Percentiles rank a stretch among this genome's conserved stretches.
These are phyloP conservation scores for Heliconius erato DNA, from an alignment of 2,888 invertebrate genomes.

Conservation along the genomic window DNA sequence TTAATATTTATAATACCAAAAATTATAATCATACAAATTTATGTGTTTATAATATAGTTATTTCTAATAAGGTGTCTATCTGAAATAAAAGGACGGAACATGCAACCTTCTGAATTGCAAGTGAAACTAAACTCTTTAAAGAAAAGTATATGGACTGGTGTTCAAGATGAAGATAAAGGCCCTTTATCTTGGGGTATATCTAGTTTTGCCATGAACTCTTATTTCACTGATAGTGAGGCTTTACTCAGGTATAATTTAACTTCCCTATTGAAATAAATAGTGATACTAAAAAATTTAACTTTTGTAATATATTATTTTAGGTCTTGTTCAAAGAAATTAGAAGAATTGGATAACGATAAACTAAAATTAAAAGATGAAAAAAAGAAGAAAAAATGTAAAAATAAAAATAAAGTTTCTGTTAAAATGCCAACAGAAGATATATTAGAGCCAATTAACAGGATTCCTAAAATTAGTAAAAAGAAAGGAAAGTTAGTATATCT, in stretches of 20 bases:
- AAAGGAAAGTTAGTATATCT: slow-evolving; percentile 78
- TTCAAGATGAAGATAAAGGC: slow-evolving; percentile 79
- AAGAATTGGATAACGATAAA: slow-evolving; percentile 79
- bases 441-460: slow-evolving; percentile 72
- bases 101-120: slow-evolving; percentile 87
- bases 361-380: slow-evolving; percentile 77
- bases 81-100: slow-evolving; percentile 74
- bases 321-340: slow-evolving; percentile 88
- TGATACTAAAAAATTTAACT: neutral
- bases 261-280: neutral
- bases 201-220: slow-evolving; percentile 83
- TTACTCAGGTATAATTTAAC: slow-evolving; percentile 79
- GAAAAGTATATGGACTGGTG: slow-evolving; percentile 91
- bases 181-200: slow-evolving; percentile 90
- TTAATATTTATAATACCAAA: too few species aligned
- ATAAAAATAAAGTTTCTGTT: slow-evolving; percentile 71
- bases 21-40: too few species aligned
- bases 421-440: slow-evolving; percentile 78
- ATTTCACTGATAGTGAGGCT: slow-evolving; percentile 86
- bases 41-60: neutral
- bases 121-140: slow-evolving; percentile 89
- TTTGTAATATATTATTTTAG: slow-evolving; percentile 64
- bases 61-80: slow-evolving; percentile 68
- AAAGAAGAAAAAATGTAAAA: slow-evolving; percentile 80
- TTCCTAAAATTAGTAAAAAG: slow-evolving; percentile 77